phyloP scores from a whole-genome alignment of 2,797 vertebrate species.

The Sorex maritimensis region DNA sequence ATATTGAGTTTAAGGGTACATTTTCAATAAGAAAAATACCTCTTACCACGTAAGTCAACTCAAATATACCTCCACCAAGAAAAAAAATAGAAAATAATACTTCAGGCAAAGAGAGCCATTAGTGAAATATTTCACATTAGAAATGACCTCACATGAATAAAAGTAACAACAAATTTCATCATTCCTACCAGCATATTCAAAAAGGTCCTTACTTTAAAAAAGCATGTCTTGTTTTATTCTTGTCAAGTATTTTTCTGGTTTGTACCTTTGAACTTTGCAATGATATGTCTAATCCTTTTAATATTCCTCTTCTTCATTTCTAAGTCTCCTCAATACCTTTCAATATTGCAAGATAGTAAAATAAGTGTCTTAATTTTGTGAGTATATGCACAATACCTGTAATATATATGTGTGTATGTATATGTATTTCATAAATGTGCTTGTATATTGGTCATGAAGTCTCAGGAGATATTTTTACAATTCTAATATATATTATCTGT shows the following conservation, averaged over 20 bases:
- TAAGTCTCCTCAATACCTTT: constrained; percentile 43
- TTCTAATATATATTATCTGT: neutral
- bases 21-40: neutral
- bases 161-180: neutral
- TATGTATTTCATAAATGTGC: neutral
- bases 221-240: neutral
- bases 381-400: constrained; percentile 11
- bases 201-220: neutral
- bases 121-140: neutral
- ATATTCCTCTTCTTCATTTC: constrained; percentile 1
- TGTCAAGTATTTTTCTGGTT: no score
- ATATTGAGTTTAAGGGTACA: neutral
- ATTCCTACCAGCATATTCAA: no score
- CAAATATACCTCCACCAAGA: neutral
- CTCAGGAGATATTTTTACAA: neutral
- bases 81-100: neutral
- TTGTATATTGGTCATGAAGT: neutral
- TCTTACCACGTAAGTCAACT: neutral
- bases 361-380: constrained; percentile 1
- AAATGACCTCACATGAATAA: neutral
- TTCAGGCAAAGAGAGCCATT: neutral
- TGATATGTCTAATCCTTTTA: neutral
- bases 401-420: no score
- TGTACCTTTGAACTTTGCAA: neutral
- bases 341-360: neutral